These are phyloP conservation scores for Ochlodes sylvanus DNA, from an alignment of 2,888 invertebrate genomes.

Conservation along the genomic window DNA sequence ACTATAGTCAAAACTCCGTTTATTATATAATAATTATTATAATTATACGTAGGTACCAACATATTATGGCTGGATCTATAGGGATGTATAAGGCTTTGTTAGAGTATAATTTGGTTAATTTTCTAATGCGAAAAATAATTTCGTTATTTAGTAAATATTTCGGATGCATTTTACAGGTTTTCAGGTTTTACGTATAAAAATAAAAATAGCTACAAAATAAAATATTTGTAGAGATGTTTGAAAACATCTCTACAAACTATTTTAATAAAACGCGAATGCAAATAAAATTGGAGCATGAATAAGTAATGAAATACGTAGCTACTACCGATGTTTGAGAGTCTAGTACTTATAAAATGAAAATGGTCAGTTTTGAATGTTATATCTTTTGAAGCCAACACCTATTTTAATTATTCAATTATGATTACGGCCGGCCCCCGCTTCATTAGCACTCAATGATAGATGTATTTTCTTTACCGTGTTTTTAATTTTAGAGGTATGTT, in stretches of 20 bases:
- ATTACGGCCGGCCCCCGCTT: too few relatives aligned
- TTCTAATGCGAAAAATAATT: neutral
- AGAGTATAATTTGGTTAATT: neutral
- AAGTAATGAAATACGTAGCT: neutral
- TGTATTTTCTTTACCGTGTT: too few relatives aligned
- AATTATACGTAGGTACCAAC: too few relatives aligned
- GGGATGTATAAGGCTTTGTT: too few relatives aligned
- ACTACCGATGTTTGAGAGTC: slow-evolving; percentile 1
- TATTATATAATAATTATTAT: too few relatives aligned
- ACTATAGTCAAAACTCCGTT: too few relatives aligned
- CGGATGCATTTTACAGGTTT: neutral
- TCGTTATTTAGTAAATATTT: neutral
- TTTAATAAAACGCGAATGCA: neutral
- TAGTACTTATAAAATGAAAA: neutral
- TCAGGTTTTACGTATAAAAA: neutral
- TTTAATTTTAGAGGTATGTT: too few relatives aligned
- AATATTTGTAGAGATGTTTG: neutral
- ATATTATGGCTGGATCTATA: too few relatives aligned
- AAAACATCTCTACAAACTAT: too few relatives aligned
- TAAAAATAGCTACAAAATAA: neutral
- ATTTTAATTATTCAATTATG: neutral
- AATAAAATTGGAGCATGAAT: slow-evolving; percentile 1
- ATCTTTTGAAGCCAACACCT: neutral
- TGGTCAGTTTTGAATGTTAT: neutral
- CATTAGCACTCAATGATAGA: too few relatives aligned